phyloP scores from a whole-genome alignment of 2,113 vertebrate species.

The Psilopogon haemacephalus region DNA sequence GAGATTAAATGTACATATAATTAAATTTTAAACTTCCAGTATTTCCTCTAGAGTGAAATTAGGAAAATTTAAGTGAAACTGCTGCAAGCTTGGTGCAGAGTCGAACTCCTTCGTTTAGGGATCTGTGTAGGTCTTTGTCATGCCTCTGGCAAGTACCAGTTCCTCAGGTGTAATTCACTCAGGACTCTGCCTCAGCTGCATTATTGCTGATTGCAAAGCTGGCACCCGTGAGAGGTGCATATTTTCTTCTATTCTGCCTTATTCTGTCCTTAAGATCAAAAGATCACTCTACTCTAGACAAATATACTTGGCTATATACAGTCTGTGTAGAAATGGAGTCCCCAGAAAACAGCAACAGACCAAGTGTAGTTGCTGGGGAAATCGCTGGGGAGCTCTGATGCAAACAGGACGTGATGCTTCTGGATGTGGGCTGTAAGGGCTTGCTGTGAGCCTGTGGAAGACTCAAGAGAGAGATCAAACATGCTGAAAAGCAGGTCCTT shows the following conservation, averaged over 20 bases:
- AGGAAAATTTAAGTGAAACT: not conserved
- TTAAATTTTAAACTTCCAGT: not conserved
- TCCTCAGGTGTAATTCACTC: not conserved
- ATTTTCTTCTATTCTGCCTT: not conserved
- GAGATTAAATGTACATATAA: not conserved
- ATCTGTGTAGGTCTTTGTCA: not conserved
- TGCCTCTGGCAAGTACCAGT: not conserved
- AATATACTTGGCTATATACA: not conserved
- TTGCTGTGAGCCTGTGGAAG: not conserved
- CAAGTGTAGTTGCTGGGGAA: not conserved
- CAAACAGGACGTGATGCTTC: slow-evolving; percentile 24
- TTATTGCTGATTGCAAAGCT: not conserved
- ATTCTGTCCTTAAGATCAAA: not conserved
- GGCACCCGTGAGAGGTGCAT: not conserved
- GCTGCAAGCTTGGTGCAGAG: not conserved
- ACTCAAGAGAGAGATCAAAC: not conserved
- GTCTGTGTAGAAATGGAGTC: not conserved
- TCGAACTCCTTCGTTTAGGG: not conserved
- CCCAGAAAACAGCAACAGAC: not conserved
- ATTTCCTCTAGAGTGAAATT: not conserved
- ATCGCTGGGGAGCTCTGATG: slow-evolving; percentile 8
- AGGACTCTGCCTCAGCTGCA: not conserved
- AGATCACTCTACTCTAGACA: not conserved
- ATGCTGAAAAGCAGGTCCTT: not conserved
- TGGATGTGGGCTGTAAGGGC: slow-evolving; percentile 1